Evolutionary conservation across 2,797 vertebrate genomes (phyloP).

Genomic region (Ctenochaetus hawaiiensis): DNA sequence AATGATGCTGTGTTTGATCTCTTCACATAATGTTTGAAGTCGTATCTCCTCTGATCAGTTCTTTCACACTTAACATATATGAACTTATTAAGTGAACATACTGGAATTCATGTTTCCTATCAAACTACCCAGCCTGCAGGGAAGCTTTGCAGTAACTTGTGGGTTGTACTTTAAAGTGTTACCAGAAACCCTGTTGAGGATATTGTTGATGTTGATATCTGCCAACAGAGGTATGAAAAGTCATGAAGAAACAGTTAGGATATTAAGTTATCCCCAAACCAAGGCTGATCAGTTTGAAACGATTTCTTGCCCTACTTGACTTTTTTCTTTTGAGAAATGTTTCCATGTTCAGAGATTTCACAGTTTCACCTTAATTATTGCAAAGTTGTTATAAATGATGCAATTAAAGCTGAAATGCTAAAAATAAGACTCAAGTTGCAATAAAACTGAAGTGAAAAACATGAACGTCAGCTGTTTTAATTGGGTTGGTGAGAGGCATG

Average conservation of each 20-base stretch:
- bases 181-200: too few species aligned
- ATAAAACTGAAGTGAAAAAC: neutral
- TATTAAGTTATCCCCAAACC: neutral
- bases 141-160: too few species aligned
- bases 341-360: neutral
- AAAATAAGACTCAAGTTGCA: too few species aligned
- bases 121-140: too few species aligned
- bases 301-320: neutral
- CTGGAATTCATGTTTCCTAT: too few species aligned
- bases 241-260: too few species aligned
- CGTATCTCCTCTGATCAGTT: slow-evolving; percentile 14
- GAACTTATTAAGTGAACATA: too few species aligned
- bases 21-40: neutral
- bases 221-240: too few species aligned
- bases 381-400: neutral
- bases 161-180: too few species aligned
- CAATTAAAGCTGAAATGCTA: neutral
- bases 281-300: neutral
- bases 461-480: neutral
- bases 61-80: too few species aligned
- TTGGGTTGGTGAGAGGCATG: neutral
- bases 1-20: slow-evolving; percentile 16
- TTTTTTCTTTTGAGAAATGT: neutral
- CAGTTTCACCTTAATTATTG: neutral
- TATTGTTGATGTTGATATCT: too few species aligned